Percentiles rank a stretch among this genome's conserved stretches.
Conservation (phyloP, 2,113 vertebrate species). For the Grammomys dolichurus region DNA sequence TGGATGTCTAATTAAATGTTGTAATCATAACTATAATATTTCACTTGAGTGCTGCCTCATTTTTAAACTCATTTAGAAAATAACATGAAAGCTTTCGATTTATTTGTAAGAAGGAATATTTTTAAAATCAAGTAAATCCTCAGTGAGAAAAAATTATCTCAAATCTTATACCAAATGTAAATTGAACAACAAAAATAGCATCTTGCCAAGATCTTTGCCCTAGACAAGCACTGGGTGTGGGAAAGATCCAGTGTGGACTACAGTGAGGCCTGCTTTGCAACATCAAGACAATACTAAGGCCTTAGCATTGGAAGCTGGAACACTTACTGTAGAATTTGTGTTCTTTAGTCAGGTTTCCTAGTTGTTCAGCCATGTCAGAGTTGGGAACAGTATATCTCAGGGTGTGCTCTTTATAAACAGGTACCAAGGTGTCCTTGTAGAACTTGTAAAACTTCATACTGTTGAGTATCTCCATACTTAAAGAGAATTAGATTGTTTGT, state of each 20-base stretch:
- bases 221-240: neutral
- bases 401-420: neutral
- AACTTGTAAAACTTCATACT: conserved; percentile 14
- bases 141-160: conserved; percentile 43
- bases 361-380: neutral
- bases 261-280: neutral
- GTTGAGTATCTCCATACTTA: neutral
- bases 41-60: conserved; percentile 50
- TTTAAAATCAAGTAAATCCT: conserved; percentile 61
- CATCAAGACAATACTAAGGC: conserved; percentile 21
- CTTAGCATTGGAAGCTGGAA: conserved; percentile 11
- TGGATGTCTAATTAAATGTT: conserved; percentile 67
- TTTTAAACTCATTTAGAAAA: conserved; percentile 66
- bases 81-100: conserved; percentile 41
- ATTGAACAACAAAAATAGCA: conserved; percentile 31
- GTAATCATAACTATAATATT: conserved; percentile 65
- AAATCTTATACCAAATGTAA: conserved; percentile 20
- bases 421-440: neutral
- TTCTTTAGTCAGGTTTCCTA: neutral
- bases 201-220: conserved; percentile 32
- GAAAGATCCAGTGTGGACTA: neutral
- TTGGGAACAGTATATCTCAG: neutral
- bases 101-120: conserved; percentile 50
- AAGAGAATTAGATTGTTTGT: conserved; percentile 42
- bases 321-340: neutral